phyloP scores from a whole-genome alignment of 2,797 vertebrate genomes.

The Arremon aurantiirostris region DNA sequence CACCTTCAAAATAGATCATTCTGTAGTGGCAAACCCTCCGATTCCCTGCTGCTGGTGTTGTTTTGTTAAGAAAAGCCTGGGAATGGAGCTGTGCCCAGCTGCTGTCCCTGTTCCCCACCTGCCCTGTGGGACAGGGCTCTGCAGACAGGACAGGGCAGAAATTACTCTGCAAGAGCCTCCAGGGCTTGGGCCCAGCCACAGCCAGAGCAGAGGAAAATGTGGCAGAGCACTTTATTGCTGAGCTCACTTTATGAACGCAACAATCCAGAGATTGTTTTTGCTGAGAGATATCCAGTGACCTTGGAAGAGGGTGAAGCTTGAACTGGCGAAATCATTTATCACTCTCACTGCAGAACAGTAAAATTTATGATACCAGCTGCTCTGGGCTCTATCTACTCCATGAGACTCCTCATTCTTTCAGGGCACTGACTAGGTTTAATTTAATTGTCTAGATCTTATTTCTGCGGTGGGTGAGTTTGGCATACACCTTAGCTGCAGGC shows the following conservation, averaged over 20 bases:
- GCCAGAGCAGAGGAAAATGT: not conserved
- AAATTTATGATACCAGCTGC: constrained; percentile 6
- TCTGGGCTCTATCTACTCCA: not conserved
- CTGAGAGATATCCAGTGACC: not conserved
- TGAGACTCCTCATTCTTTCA: not conserved
- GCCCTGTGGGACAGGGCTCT: not conserved
- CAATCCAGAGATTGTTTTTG: not conserved
- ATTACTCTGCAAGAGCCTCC: not conserved
- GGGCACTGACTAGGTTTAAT: not conserved
- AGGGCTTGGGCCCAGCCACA: not conserved
- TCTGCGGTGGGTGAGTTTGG: not conserved
- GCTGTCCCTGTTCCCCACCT: not conserved
- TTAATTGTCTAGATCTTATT: not conserved
- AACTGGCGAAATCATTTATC: constrained; percentile 10
- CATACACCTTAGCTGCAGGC: not conserved
- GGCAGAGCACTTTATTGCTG: not conserved
- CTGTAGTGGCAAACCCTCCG: not conserved
- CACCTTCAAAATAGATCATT: not conserved
- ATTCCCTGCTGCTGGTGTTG: not conserved
- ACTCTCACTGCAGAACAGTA: not conserved
- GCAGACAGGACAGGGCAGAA: not conserved
- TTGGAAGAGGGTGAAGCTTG: not conserved
- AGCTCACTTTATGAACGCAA: not conserved
- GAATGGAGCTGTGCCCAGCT: not conserved
- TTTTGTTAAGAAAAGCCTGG: not conserved